Base-by-base conservation (phyloP, 1,140 invertebrate species). In the Lysiphlebus fabarum region DNA sequence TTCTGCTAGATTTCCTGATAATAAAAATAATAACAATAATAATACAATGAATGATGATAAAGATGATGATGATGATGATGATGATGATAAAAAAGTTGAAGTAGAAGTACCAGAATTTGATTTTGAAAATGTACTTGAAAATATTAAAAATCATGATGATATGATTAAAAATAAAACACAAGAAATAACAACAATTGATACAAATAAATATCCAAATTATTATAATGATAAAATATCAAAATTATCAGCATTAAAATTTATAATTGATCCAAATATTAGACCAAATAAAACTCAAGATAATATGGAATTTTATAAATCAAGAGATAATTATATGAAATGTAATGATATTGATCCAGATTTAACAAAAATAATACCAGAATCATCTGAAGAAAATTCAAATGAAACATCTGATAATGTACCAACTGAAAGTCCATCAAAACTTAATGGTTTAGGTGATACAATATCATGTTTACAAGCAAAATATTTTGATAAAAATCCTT, bases 401-500 rank as follows among this genome's bases (percentile, higher is more conserved):
- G 10, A 40, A 40, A 11, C 38, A 57, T 64, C 71, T 4, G 70
- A 78, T 44, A 60, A 55, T 76, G 74, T 66, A 5, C 70, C 59
- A 5, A 69, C 69, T 7, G 64, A 68, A 42, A 61, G 75, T 59
- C 45, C 67, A 4, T 79, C 80, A 6, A 73, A 81, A 58, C 64
- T 85, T 9, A 62, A 61, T 48, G 84, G 83, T 9, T 72, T 90
- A 8, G 87, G 87, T 5, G 84, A 89, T 63, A 86, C 86, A 76
- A 83, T 91, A n/a, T 84, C 87, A 61, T 91, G 89, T 67, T 84
- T 87, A 14, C 88, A 87, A 73, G 76, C 76, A 5, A 88, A 87
- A 77, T 90, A 86, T 75, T 90, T 90, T 67, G 89, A 87, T 43
- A 73, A 82, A 47, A 82, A 89, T 73, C 89, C 88, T 4, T 72